Evolutionary conservation across 2,113 vertebrate species (phyloP).

Genomic region (Girardinichthys multiradiatus): DNA sequence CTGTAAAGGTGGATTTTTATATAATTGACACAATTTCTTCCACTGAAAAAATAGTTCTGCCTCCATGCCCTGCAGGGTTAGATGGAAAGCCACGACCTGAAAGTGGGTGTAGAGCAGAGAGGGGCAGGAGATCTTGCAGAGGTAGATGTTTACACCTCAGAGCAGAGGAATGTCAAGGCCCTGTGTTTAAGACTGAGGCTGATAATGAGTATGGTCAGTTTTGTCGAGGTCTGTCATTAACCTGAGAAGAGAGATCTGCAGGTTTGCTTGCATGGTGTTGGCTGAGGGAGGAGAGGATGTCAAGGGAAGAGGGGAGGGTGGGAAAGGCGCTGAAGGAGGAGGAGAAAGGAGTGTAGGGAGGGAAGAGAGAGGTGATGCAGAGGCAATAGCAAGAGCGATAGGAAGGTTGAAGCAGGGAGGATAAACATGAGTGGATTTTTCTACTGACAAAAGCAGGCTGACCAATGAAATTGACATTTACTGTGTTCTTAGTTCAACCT

Average conservation of each 20-base stretch:
- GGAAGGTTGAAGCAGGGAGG: slow-evolving; percentile 21
- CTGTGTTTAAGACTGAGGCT: slow-evolving; percentile 74
- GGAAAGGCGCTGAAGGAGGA: slow-evolving; percentile 22
- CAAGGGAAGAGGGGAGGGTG: background rate
- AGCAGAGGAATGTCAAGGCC: slow-evolving; percentile 69
- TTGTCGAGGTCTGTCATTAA: slow-evolving; percentile 78
- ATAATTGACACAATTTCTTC: background rate
- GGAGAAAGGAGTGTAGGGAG: slow-evolving; percentile 6
- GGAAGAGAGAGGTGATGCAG: slow-evolving; percentile 3
- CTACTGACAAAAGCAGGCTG: background rate
- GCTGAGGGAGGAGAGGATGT: slow-evolving; percentile 27
- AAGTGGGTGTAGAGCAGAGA: slow-evolving; percentile 24
- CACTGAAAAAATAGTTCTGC: background rate
- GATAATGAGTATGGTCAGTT: slow-evolving; percentile 78
- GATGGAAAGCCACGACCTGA: background rate
- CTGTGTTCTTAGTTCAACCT: background rate
- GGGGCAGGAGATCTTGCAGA: slow-evolving; percentile 32
- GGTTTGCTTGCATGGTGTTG: slow-evolving; percentile 37
- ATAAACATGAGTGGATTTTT: background rate
- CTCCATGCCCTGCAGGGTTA: slow-evolving; percentile 4
- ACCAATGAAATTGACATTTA: background rate
- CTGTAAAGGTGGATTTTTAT: too few species aligned
- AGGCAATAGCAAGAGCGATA: background rate
- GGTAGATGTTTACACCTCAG: slow-evolving; percentile 78
- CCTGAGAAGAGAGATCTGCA: slow-evolving; percentile 41